Conservation (phyloP, 2,113 vertebrate genomes). For the Gila orcuttii region DNA sequence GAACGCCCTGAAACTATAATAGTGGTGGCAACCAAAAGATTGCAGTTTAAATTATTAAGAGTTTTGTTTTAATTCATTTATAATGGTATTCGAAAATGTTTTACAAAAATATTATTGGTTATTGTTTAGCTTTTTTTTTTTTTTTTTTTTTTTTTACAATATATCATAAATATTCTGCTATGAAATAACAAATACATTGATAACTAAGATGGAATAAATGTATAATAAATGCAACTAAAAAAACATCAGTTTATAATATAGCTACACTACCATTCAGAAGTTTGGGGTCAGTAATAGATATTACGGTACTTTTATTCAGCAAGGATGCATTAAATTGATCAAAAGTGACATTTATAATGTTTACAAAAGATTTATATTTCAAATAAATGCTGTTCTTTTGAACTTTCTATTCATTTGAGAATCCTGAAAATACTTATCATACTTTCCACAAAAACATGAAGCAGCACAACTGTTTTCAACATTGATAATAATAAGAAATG, state of each 20-base stretch:
- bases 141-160: not conserved
- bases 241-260: not conserved
- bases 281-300: not conserved
- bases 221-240: not conserved
- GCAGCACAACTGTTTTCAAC: too few species aligned
- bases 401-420: too few species aligned
- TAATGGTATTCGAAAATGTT: not conserved
- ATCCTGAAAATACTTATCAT: too few species aligned
- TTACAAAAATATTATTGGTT: not conserved
- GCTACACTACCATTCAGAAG: not conserved
- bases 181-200: not conserved
- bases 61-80: not conserved
- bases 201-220: not conserved
- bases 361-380: too few species aligned
- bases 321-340: not conserved
- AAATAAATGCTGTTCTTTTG: too few species aligned
- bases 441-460: too few species aligned
- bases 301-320: not conserved
- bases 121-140: not conserved
- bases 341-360: not conserved
- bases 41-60: not conserved
- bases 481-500: too few species aligned
- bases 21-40: not conserved
- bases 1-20: not conserved
- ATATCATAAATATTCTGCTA: not conserved